Base-by-base conservation (phyloP, 2,888 invertebrate genomes). In the Euclidia mi region DNA sequence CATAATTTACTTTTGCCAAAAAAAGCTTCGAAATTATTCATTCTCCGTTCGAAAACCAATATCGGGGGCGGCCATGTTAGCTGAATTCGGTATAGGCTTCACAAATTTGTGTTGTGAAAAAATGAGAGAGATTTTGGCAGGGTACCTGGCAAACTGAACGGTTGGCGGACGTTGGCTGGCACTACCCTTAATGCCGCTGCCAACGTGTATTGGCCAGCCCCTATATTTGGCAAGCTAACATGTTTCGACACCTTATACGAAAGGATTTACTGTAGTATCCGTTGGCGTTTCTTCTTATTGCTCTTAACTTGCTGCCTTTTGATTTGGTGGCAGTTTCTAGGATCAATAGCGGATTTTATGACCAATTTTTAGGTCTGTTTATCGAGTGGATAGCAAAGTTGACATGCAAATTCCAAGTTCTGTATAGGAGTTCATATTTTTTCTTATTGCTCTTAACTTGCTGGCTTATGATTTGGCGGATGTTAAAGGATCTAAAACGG, bases 211-310 rank as follows among this genome's bases (percentile, higher is more conserved):
- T 71, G 76, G 73, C 78, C 69, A 74, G 71, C 46, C 71, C 68
- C 68, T 58, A 83, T 79, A 88, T 85, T 91, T 91, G 91, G 91
- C 90, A 90, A 68, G 81, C 76, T 62, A 67, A 66, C 76, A 55
- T 69, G 72, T 81, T 82, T 84, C 81, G 69, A 81, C 88, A 83
- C 85, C 82, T 84, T 82, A 78, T 82, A 76, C 71, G 76, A 74
- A 78, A 73, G 76, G 80, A 87, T 86, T 86, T 82, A 85, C 53
- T 79, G 77, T 58, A 71, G 79, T 79, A 80, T 79, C 73, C 81
- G 78, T 82, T 83, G 81, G 81, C 81, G 65, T 44, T 25, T 25
- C 20, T 25, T 25, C 20, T 25, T 25, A 20, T 20, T 25, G 20
- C 20, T 25, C 4, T 3, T 25, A 25, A 25, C 6, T 25, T 6